Conservation (phyloP, 2,113 vertebrate genomes). For the Cairina moschata region DNA sequence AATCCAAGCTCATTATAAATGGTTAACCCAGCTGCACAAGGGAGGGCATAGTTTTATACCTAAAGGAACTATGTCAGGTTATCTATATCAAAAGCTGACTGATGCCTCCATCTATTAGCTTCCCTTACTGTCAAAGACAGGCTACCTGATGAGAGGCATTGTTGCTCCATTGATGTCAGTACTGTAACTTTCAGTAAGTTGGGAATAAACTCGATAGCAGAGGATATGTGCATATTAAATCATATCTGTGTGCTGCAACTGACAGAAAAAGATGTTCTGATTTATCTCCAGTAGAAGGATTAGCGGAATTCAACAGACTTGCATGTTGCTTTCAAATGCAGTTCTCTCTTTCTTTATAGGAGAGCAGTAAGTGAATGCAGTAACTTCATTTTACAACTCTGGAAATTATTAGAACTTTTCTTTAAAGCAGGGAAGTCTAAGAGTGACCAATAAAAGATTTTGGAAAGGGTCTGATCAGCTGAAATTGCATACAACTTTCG, state of each 20-base stretch:
- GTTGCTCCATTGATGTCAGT: not conserved
- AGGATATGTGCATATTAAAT: not conserved
- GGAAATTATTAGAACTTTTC: constrained; percentile 4
- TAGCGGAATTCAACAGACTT: not conserved
- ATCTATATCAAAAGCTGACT: not conserved
- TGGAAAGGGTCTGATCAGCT: not conserved
- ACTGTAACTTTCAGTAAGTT: not conserved
- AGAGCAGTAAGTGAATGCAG: not conserved
- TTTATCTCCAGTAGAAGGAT: not conserved
- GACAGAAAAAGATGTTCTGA: not conserved
- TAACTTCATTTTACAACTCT: not conserved
- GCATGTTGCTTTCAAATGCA: not conserved
- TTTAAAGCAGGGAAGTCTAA: not conserved
- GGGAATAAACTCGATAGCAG: not conserved
- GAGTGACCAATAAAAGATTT: not conserved
- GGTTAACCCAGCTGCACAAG: not conserved
- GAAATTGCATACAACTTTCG: not conserved
- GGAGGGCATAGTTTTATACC: not conserved
- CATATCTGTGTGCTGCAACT: not conserved
- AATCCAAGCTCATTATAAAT: not conserved
- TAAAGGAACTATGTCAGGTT: not conserved
- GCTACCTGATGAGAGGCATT: not conserved
- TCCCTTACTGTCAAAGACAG: not conserved
- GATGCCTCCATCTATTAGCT: not conserved
- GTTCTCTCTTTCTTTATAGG: not conserved